A percentile compares a stretch with the other conserved stretches of the same genome.
Evolutionary conservation across 2,888 invertebrate species (phyloP).

Genomic region (Geotrupes spiniger): DNA sequence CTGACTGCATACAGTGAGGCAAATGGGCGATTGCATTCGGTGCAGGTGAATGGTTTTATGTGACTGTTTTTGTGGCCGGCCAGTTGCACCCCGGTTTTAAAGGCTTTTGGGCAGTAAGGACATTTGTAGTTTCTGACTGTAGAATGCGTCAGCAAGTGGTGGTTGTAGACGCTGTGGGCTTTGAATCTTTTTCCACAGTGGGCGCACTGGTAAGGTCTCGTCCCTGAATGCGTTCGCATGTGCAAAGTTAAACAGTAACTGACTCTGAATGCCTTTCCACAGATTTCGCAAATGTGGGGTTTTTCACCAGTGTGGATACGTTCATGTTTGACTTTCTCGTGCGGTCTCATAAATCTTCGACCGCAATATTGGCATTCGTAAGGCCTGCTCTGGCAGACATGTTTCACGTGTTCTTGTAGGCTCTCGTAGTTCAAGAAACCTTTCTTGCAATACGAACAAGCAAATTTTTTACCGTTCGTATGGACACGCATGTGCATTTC

Average conservation of each 20-base stretch:
- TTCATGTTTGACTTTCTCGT: constrained; percentile 81
- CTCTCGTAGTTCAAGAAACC: constrained; percentile 42
- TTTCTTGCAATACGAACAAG: constrained; percentile 47
- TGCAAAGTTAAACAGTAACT: constrained; percentile 77
- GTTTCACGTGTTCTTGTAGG: constrained; percentile 41
- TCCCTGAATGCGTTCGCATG: constrained; percentile 76
- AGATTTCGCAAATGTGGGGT: constrained; percentile 75
- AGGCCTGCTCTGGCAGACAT: constrained; percentile 49
- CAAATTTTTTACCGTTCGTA: constrained; percentile 53
- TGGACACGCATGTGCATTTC: constrained; percentile 76
- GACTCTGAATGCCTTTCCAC: constrained; percentile 77
- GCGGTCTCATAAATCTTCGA: constrained; percentile 68
- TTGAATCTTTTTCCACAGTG: constrained; percentile 73
- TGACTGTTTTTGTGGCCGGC: constrained; percentile 80
- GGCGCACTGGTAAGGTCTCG: constrained; percentile 72
- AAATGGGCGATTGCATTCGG: constrained; percentile 74
- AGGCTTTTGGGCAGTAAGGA: constrained; percentile 73
- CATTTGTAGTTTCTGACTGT: constrained; percentile 75
- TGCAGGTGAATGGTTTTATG: constrained; percentile 75
- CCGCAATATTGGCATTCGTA: constrained; percentile 73
- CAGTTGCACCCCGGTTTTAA: constrained; percentile 76
- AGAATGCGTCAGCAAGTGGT: constrained; percentile 72
- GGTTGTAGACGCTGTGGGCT: constrained; percentile 76
- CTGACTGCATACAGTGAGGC: constrained; percentile 75
- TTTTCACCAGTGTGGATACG: constrained; percentile 80